Evolutionary conservation across 2,888 invertebrate species (phyloP), one percentile per base, ranked within the genome.

Genomic region (Drosophila heteroneura): DNA sequence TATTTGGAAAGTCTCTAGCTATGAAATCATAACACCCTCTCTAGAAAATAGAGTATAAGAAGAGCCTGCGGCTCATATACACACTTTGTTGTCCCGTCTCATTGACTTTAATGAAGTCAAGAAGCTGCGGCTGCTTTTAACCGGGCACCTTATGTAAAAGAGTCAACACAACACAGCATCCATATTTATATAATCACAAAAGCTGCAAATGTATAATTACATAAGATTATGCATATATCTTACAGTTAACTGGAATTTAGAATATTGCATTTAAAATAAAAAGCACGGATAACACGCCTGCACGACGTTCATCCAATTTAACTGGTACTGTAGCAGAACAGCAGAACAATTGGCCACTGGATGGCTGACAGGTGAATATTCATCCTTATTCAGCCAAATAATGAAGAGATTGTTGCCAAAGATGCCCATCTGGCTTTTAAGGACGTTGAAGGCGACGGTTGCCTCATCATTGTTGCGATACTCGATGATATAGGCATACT

Each of bases 391-490:
- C 41, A 80, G 7, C 85, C 75, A 88, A 5, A 49, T 30, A 41
- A 85, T 12, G 0, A 0, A 3, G 1, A 70, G 59, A 5, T 19
- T 5, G 0, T 1, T 1, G 0, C 90, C 90, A 33, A 87, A 82
- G 0, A 12, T 0, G 1, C 37, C 6, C 0, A 56, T 44, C 0
- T 49, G 26, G 6, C 5, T 30, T 6, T 66, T 70, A 14, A 90
- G 30, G 0, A 54, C 37, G 1, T 83, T 76, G 19, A 89, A 80
- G 0, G 85, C 92, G 26, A 70, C 62, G 5, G 90, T 86, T 1
- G 93, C 93, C 16, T 81, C 77, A 2, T 89, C 85, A 37, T 92
- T 92, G 49, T 89, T 92, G 7, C 81, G 79, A 68, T 91, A 92
- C 0, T 76, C 52, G 1, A 92, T 81, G 52, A 89, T 66, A 28